Conservation (phyloP, 2,888 invertebrate species). For the Eledone cirrhosa region DNA sequence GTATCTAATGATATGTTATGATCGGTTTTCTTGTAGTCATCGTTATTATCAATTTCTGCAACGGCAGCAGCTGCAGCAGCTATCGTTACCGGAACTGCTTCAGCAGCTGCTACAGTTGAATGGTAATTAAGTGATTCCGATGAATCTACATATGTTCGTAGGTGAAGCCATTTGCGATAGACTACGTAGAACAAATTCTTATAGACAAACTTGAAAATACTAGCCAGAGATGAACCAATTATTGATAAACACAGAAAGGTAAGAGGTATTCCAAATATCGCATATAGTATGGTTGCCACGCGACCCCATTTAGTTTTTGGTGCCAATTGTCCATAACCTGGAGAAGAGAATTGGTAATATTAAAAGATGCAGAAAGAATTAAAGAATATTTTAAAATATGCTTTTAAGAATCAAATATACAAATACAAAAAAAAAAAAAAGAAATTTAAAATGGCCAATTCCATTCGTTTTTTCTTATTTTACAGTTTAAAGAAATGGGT, state of each 20-base stretch:
- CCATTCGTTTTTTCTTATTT: too few relatives aligned
- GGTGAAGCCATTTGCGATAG: conserved; percentile 34
- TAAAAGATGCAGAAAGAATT: too few relatives aligned
- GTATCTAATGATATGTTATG: not conserved
- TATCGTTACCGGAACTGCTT: not conserved
- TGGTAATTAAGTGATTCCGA: not conserved
- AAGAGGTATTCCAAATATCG: conserved; percentile 93
- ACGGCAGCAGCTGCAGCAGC: not conserved
- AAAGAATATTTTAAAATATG: too few relatives aligned
- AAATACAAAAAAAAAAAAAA: too few relatives aligned
- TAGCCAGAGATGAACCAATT: conserved; percentile 91
- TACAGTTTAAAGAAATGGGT: too few relatives aligned
- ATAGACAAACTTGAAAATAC: conserved; percentile 84
- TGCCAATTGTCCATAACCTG: conserved; percentile 96
- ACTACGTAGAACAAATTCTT: conserved; percentile 37
- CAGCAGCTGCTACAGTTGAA: not conserved
- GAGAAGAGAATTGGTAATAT: conserved; percentile 24
- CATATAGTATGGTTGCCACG: conserved; percentile 89
- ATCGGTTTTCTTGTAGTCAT: not conserved
- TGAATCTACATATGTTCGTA: conserved; percentile 28
- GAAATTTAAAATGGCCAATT: too few relatives aligned
- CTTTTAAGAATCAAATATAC: too few relatives aligned
- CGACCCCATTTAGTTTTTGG: conserved; percentile 88
- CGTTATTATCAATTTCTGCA: not conserved
- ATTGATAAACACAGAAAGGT: conserved; percentile 93